Conservation (phyloP, 2,888 invertebrate species). For the Meghimatium bilineatum region DNA sequence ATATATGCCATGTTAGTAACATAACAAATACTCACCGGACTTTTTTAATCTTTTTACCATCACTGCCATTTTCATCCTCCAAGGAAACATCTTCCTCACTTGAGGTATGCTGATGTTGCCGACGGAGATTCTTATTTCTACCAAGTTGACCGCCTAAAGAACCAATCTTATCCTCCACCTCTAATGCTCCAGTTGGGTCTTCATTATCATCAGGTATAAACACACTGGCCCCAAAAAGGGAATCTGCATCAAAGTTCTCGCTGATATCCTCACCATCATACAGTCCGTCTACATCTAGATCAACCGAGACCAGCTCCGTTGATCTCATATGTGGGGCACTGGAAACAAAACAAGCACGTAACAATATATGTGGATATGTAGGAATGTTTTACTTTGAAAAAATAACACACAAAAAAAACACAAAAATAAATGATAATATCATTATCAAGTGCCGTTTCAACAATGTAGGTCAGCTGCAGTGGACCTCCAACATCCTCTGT, state of each 20-base stretch:
- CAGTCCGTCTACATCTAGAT: constrained; percentile 34
- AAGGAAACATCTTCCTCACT: background rate
- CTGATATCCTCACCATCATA: constrained; percentile 24
- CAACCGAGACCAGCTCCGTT: constrained; percentile 44
- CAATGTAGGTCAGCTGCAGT: too few relatives aligned
- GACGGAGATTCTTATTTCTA: background rate
- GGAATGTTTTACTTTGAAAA: too few relatives aligned
- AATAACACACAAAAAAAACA: too few relatives aligned
- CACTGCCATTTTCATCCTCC: background rate
- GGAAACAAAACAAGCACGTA: background rate
- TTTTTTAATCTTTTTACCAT: constrained; percentile 8
- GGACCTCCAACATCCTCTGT: too few relatives aligned
- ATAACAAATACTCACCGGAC: background rate
- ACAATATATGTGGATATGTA: too few relatives aligned
- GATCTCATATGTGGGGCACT: constrained; percentile 15
- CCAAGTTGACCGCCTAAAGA: background rate
- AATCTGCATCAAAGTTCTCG: constrained; percentile 31
- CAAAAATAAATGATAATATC: too few relatives aligned
- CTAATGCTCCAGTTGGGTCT: background rate
- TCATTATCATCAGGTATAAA: constrained; percentile 23
- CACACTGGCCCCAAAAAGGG: constrained; percentile 35
- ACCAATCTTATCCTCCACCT: constrained; percentile 8
- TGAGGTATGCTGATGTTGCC: constrained; percentile 7
- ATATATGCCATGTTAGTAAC: too few relatives aligned
- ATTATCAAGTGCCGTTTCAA: too few relatives aligned